Base-by-base conservation (phyloP, 1,140 invertebrate species). In the Triops cancriformis region DNA sequence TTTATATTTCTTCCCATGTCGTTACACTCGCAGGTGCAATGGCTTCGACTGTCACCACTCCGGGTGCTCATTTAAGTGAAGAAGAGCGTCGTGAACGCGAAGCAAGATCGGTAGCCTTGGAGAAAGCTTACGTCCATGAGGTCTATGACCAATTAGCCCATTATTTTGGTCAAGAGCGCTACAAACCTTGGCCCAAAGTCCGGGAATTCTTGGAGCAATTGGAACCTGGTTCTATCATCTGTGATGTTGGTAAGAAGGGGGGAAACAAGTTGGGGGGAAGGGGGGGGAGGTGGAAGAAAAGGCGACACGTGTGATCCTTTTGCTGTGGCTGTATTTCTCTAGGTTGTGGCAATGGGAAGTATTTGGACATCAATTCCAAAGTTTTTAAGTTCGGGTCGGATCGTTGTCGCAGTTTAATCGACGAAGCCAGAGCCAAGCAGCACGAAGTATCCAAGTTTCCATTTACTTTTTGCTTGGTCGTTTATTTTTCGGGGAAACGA, bases 301-400 rank as follows among this genome's bases (percentile, higher is more conserved):
- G 2, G 31, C 2, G 31, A 41, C 14, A 28, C 14, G 12, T 74
- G 18, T 6, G 73, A 18, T n/a, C 18, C n/a, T 73, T 64, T 64
- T 1, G 14, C 14, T 64, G 10, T 64, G 14, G 10, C 5, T n/a
- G 23, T 23, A 37, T 7, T 37, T 80, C 83, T 84, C 28, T 84
- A 95, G 93, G 94, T 78, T 98, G 95, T 86, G 95, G 95, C 79
- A 96, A 93, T 85, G 96, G 95, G 27, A 95, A 96, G 83, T 97
- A 97, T 85, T 86, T 97, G 80, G 91, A 90, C 83, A 89, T 96
- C 81, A 97, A 96, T 84, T 91, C 91, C 72, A 90, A 89, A 77
- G 89, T 96, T 80, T 94, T 91, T 86, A 92, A 93, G 82, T 87
- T 97, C 77, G 96, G 96, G 31, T 91, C 91, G 42, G 96, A 98